These are phyloP conservation scores for Lordiphosa stackelbergi DNA, from an alignment of 1,140 invertebrate genomes.

Conservation along the genomic window DNA sequence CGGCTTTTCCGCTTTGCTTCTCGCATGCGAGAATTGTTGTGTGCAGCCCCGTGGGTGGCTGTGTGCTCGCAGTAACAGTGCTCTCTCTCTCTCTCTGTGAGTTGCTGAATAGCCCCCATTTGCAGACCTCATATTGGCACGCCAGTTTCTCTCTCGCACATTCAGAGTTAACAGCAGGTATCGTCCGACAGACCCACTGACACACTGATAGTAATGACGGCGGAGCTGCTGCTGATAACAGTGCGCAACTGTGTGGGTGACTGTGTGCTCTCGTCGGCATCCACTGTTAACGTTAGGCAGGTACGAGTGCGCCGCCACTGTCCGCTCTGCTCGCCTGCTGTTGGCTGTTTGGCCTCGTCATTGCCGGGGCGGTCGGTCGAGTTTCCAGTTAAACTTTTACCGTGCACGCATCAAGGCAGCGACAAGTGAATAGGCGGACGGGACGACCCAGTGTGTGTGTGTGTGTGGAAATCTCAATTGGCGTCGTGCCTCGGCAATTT, in stretches of 20 bases:
- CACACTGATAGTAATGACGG: conserved; percentile 53
- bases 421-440: conserved; percentile 61
- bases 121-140: not conserved
- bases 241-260: conserved; percentile 39
- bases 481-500: conserved; percentile 12
- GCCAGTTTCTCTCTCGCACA: no score
- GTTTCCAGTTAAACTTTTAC: conserved; percentile 69
- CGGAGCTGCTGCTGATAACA: conserved; percentile 48
- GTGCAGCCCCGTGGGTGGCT: conserved; percentile 1
- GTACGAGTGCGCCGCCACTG: conserved; percentile 19
- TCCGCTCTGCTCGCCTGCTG: conserved; percentile 34
- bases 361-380: conserved; percentile 48
- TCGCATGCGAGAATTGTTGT: conserved; percentile 30
- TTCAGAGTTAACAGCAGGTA: conserved; percentile 15
- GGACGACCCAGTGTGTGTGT: conserved; percentile 33
- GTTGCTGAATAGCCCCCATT: no score
- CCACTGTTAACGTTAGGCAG: conserved; percentile 40
- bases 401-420: conserved; percentile 59
- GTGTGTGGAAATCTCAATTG: conserved; percentile 9
- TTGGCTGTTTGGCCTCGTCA: conserved; percentile 32
- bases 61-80: not conserved
- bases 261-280: conserved; percentile 4
- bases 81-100: conserved; percentile 2
- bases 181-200: conserved; percentile 58
- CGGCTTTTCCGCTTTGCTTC: conserved; percentile 16